Evolutionary conservation across 2,888 invertebrate genomes (phyloP).

Genomic region (Noctua pronuba): DNA sequence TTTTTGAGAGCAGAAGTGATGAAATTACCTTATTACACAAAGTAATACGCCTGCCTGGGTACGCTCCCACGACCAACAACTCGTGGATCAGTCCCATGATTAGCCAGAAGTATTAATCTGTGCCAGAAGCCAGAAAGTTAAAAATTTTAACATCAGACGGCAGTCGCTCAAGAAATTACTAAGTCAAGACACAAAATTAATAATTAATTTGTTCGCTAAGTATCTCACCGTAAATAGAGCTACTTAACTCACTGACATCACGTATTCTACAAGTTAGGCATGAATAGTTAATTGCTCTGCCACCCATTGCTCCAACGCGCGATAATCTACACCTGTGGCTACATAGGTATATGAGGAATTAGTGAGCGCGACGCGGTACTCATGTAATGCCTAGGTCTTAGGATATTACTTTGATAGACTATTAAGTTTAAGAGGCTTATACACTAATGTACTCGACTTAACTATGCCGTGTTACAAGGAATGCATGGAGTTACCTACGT

Average conservation of each 20-base stretch:
- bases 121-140: background rate
- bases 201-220: slow-evolving; percentile 7
- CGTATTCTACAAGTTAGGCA: slow-evolving; percentile 19
- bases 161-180: background rate
- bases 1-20: background rate
- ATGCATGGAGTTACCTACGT: background rate
- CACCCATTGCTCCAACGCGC: slow-evolving; percentile 18
- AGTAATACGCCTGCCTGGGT: background rate
- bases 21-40: background rate
- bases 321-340: slow-evolving; percentile 16
- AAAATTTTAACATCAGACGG: background rate
- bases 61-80: background rate
- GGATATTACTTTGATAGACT: slow-evolving; percentile 12
- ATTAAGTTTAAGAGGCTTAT: slow-evolving; percentile 6
- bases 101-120: background rate
- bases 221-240: slow-evolving; percentile 9
- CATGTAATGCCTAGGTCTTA: background rate
- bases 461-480: background rate
- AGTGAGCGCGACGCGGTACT: background rate
- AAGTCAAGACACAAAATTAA: slow-evolving; percentile 10
- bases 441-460: background rate
- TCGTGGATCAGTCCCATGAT: background rate
- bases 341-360: slow-evolving; percentile 3
- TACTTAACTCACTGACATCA: slow-evolving; percentile 2
- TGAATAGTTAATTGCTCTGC: slow-evolving; percentile 39